Evolutionary conservation across 2,113 vertebrate species (phyloP).

Genomic region (Solea senegalensis): DNA sequence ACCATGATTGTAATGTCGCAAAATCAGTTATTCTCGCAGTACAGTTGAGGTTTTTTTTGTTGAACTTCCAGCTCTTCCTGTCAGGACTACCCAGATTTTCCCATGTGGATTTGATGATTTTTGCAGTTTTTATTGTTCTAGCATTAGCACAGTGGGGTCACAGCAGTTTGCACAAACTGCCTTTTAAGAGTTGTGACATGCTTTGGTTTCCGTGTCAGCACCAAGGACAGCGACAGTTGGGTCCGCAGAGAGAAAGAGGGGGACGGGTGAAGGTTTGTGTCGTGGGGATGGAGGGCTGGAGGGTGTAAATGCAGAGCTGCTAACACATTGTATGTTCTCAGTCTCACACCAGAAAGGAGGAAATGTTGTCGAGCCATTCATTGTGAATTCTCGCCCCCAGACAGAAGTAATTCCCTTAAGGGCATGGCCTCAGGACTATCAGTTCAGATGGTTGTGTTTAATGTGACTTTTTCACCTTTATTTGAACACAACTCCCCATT

Average conservation of each 20-base stretch:
- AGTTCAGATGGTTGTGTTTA: not conserved
- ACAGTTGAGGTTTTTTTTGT: not conserved
- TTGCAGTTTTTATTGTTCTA: conserved; percentile 32
- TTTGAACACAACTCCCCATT: not conserved
- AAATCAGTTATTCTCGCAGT: not conserved
- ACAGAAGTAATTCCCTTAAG: conserved; percentile 22
- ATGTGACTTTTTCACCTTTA: too few relatives aligned
- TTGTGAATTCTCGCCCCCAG: conserved; percentile 24
- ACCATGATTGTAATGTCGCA: too few relatives aligned
- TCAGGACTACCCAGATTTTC: not conserved
- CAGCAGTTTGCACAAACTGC: conserved; percentile 50
- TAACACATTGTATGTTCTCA: conserved; percentile 69
- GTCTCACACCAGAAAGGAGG: conserved; percentile 63
- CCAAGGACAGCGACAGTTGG: conserved; percentile 59
- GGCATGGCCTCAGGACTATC: not conserved
- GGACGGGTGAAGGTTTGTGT: conserved; percentile 32
- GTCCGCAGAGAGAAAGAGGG: conserved; percentile 37
- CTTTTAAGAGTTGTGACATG: conserved; percentile 73
- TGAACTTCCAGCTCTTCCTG: not conserved
- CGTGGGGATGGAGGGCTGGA: conserved; percentile 27
- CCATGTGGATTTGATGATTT: conserved; percentile 7
- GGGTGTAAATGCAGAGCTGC: conserved; percentile 72
- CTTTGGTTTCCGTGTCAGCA: conserved; percentile 46
- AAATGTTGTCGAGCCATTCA: conserved; percentile 33
- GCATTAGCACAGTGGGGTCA: conserved; percentile 25